Evolutionary conservation across 2,888 invertebrate species (phyloP), one percentile per base, ranked within the genome.

Genomic region (Megamerina dolium): DNA sequence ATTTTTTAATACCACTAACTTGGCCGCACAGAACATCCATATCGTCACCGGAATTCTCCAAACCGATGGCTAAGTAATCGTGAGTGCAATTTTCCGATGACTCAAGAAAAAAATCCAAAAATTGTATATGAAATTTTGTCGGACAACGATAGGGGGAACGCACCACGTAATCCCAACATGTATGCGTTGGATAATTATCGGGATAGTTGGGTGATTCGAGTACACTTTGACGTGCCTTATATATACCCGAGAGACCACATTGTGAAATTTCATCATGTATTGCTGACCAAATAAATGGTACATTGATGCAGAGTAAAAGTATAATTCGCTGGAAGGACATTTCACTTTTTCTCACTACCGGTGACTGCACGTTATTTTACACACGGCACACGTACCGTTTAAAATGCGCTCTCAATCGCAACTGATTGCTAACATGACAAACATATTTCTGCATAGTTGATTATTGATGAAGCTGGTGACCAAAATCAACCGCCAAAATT

Each of bases 131-230:
- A 54, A 75, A 79, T 35, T 72, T 66, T 36, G 74, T 74, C 12
- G 74, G 68, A 49, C 78, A 79, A 5, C 64, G 68, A 37, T 61
- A 65, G 4, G 71, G 72, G 2, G 76, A 76, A 43, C 73, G 73
- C 18, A 80, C 56, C 4, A 68, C 64, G 52, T 75, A 79, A 49
- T 73, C 66, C 59, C 58, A 58, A 54, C 80, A 80, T 3, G 63
- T 54, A 46, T 73, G 68, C 3, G 58, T 43, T 0, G 74, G 66
- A 62, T 77, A 76, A 30, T 66, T 61, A 20, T 61, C 57, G 1
- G 78, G 77, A 59, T 78, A 78, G 53, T 73, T 72, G 4, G 76
- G 76, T n/a, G 77, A 76, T 44, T 66, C 63, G 2, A 79, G 57
- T 1, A 72, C 54, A 37, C 74, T 75, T 53, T 75, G 74, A 20